Conservation (phyloP, 1,140 invertebrate species). For the Mamestra configurata region DNA sequence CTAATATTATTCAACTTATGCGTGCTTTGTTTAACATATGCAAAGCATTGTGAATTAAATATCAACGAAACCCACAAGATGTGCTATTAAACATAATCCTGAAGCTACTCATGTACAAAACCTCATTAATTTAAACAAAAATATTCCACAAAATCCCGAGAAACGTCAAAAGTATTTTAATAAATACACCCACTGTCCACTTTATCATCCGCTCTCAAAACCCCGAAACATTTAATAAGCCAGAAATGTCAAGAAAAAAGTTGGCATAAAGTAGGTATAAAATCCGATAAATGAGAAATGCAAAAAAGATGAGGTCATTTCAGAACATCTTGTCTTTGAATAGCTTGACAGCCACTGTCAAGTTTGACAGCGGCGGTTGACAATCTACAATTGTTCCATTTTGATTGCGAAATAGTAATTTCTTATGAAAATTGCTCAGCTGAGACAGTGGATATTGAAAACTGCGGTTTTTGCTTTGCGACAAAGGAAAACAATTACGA, state of each 20-base stretch:
- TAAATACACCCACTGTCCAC: slow-evolving; percentile 19
- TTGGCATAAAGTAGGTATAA: neutral
- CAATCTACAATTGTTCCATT: slow-evolving; percentile 31
- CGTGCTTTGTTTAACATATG: no score
- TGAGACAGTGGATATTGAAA: slow-evolving; percentile 12
- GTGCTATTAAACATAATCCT: no score
- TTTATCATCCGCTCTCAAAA: slow-evolving; percentile 30
- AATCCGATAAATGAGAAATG: slow-evolving; percentile 25
- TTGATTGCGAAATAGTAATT: slow-evolving; percentile 46
- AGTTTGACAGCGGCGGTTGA: slow-evolving; percentile 25
- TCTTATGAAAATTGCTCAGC: slow-evolving; percentile 47
- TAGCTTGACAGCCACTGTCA: slow-evolving; percentile 29
- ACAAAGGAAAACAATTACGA: slow-evolving; percentile 38
- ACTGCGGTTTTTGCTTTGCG: slow-evolving; percentile 7
- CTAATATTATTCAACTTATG: no score
- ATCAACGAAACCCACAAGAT: no score
- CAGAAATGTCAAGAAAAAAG: neutral
- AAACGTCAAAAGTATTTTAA: slow-evolving; percentile 20
- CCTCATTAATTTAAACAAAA: neutral
- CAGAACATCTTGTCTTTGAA: slow-evolving; percentile 23
- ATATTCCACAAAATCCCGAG: neutral
- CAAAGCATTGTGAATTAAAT: no score
- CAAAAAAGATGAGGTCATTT: slow-evolving; percentile 31
- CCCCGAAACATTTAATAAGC: slow-evolving; percentile 20
- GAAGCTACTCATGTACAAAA: no score